Conservation (phyloP, 2,888 invertebrate species). For the Archips xylosteana region DNA sequence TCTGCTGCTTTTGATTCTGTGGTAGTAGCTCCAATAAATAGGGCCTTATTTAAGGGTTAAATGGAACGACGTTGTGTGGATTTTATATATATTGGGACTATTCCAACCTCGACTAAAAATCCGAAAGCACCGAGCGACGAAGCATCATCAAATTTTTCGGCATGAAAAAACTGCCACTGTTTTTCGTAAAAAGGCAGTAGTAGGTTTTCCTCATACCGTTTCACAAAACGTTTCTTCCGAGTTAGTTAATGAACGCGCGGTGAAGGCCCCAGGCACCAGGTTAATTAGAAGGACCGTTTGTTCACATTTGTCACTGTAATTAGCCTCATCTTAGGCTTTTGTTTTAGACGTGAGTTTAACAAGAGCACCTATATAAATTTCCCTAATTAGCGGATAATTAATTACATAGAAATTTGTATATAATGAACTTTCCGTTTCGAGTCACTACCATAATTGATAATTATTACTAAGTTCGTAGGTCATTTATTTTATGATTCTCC, state of each 20-base stretch:
- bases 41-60: too few relatives aligned
- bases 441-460: too few relatives aligned
- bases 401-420: background rate
- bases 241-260: constrained; percentile 1
- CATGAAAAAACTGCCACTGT: background rate
- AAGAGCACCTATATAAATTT: background rate
- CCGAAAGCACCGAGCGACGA: too few relatives aligned
- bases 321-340: constrained; percentile 8
- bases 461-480: too few relatives aligned
- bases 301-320: constrained; percentile 31
- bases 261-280: background rate
- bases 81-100: too few relatives aligned
- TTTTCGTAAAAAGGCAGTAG: background rate
- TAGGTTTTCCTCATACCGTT: constrained; percentile 28
- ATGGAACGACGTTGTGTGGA: too few relatives aligned
- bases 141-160: background rate
- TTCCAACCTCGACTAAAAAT: too few relatives aligned
- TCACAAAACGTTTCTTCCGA: constrained; percentile 19
- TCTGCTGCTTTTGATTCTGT: too few relatives aligned
- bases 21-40: too few relatives aligned
- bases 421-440: too few relatives aligned
- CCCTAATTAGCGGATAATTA: background rate
- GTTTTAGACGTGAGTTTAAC: constrained; percentile 9
- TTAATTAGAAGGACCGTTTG: constrained; percentile 29
- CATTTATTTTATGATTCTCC: too few relatives aligned